Percentiles rank a stretch among this genome's conserved stretches.
phyloP scores from a whole-genome alignment of 2,113 vertebrate species.

The Leptodactylus fuscus region DNA sequence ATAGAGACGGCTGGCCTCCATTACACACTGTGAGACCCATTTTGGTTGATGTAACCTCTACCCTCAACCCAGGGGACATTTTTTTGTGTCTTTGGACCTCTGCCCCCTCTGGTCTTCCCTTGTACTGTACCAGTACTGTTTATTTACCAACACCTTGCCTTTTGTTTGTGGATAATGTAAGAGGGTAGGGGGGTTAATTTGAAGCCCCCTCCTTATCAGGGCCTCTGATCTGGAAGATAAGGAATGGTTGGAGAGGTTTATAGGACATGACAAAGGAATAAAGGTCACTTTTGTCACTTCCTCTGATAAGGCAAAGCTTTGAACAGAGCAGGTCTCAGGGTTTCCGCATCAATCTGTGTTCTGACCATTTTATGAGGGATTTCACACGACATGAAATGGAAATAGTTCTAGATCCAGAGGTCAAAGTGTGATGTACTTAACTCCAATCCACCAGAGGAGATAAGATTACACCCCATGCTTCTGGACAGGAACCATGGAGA shows the following conservation, averaged over 20 bases:
- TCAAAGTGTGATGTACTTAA: conserved; percentile 34
- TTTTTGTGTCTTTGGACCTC: background rate
- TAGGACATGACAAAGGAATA: conserved; percentile 49
- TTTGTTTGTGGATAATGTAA: conserved; percentile 50
- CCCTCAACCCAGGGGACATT: conserved; percentile 12
- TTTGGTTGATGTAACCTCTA: background rate
- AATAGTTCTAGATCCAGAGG: background rate
- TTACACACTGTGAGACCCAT: background rate
- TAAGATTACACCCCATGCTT: conserved; percentile 24
- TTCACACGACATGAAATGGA: conserved; percentile 34
- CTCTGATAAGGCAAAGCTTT: conserved; percentile 60
- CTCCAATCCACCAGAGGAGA: conserved; percentile 24
- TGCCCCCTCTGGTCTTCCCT: background rate
- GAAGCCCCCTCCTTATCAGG: conserved; percentile 47
- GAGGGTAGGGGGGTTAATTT: conserved; percentile 35
- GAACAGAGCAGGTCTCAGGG: conserved; percentile 31
- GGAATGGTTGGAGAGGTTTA: conserved; percentile 43
- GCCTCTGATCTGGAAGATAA: conserved; percentile 51
- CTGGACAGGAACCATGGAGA: too few relatives aligned
- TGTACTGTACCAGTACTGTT: conserved; percentile 32
- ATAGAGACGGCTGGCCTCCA: background rate
- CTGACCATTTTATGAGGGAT: conserved; percentile 52
- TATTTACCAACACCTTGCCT: conserved; percentile 59
- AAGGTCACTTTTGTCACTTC: conserved; percentile 55
- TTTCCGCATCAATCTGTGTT: conserved; percentile 36